Evolutionary conservation across 2,113 vertebrate species (phyloP).

Genomic region (Turnix velox): DNA sequence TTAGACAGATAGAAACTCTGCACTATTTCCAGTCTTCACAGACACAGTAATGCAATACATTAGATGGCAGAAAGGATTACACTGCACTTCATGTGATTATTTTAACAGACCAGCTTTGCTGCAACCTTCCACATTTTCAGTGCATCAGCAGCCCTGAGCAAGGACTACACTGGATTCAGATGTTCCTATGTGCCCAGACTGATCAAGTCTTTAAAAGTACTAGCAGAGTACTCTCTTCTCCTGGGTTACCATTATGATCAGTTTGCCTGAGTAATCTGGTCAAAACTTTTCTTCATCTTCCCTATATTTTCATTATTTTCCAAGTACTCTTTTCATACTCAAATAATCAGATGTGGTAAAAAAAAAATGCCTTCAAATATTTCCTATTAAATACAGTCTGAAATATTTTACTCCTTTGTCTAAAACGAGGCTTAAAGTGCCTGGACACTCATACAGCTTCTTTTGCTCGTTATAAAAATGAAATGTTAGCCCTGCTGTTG

Average conservation of each 20-base stretch:
- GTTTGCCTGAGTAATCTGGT: neutral
- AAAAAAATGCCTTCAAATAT: neutral
- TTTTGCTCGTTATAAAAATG: neutral
- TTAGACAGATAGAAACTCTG: neutral
- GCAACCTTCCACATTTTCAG: neutral
- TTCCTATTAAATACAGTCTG: neutral
- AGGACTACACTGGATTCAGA: neutral
- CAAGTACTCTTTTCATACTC: neutral
- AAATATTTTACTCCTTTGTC: neutral
- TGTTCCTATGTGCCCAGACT: neutral
- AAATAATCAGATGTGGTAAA: neutral
- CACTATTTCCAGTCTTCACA: neutral
- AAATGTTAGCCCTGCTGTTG: neutral
- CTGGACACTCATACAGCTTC: neutral
- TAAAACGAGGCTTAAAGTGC: neutral
- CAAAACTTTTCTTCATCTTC: neutral
- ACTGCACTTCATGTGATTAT: neutral
- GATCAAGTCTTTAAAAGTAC: neutral
- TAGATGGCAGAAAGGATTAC: neutral
- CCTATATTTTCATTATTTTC: neutral
- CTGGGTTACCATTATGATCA: accelerated
- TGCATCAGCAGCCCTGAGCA: neutral
- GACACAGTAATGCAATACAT: neutral
- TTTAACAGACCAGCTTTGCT: neutral
- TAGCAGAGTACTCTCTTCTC: neutral